Percentiles rank a stretch among this genome's conserved stretches.
Evolutionary conservation across 1,140 invertebrate species (phyloP).

Genomic region (Orchesella cincta): DNA sequence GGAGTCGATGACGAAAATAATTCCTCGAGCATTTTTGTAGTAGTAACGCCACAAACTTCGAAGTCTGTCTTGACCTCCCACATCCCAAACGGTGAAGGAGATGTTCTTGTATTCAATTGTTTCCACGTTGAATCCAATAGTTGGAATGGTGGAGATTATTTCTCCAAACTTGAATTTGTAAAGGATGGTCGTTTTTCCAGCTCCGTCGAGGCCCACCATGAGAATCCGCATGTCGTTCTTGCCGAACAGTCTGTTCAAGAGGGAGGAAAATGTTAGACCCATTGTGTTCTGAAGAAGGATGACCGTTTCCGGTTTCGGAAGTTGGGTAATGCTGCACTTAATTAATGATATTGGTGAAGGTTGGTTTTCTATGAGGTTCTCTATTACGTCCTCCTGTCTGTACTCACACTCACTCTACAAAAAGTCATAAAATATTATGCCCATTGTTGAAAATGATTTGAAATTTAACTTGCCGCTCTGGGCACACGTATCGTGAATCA

Average conservation of each 20-base stretch:
- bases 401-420: too few species aligned
- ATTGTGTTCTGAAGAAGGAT: too few species aligned
- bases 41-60: slow-evolving; percentile 87
- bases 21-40: slow-evolving; percentile 81
- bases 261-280: not conserved
- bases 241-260: not conserved
- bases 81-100: slow-evolving; percentile 89
- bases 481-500: too few species aligned
- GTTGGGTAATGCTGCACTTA: too few species aligned
- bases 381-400: too few species aligned
- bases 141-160: not conserved
- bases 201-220: not conserved
- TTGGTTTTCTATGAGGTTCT: too few species aligned
- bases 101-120: slow-evolving; percentile 96
- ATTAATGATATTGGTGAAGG: too few species aligned
- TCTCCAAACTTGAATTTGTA: not conserved
- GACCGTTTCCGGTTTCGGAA: too few species aligned
- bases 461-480: too few species aligned
- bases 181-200: not conserved
- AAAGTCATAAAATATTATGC: too few species aligned
- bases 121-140: slow-evolving; percentile 84
- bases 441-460: too few species aligned
- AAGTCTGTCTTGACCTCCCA: slow-evolving; percentile 85
- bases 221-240: not conserved
- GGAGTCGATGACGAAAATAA: slow-evolving; percentile 98